Base-by-base conservation (phyloP, 2,888 invertebrate species). In the Drosophila stalkeri region DNA sequence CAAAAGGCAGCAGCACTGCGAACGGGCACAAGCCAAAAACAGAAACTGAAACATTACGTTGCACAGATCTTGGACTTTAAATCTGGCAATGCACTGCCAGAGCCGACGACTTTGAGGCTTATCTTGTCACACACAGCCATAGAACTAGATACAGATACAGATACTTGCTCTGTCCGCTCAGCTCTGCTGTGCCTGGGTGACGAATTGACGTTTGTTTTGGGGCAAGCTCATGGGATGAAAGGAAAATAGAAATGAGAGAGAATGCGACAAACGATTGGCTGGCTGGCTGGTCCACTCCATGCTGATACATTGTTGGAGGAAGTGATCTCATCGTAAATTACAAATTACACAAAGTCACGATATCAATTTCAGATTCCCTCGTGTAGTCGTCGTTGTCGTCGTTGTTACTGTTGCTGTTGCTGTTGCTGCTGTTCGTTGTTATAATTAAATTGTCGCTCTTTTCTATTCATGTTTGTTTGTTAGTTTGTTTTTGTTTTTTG, bases 271-370 rank as follows among this genome's bases (percentile, higher is more conserved):
- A 52, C 67, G 74, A 63, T 65, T 27, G 46, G 31, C 31, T 62
- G 44, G 44, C 18, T 43, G 62, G 44, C 52, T 54, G 51, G 44
- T 51, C 47, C 65, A 64, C 65, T 71, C 72, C 72, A 55, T 35
- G 54, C 60, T 76, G 83, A 77, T 74, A 81, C 88, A 78, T 81
- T 76, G 82, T 77, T 80, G 80, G 73, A 86, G 89, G 90, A 89
- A 90, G 90, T 89, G 91, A 89, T 91, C 91, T 89, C 91, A 91
- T 90, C 91, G 91, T 80, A 90, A 91, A 89, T 88, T 89, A 90
- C 90, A 90, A 90, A 89, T 90, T 90, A 89, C 90, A 89, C 85
- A 90, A 76, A 90, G 89, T 90, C 91, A 89, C 89, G 89, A 89
- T 90, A 90, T 88, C 90, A 86, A 90, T 89, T 90, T 86, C 87